Conservation (phyloP, 1,140 invertebrate species). For the Luehdorfia chinensis region DNA sequence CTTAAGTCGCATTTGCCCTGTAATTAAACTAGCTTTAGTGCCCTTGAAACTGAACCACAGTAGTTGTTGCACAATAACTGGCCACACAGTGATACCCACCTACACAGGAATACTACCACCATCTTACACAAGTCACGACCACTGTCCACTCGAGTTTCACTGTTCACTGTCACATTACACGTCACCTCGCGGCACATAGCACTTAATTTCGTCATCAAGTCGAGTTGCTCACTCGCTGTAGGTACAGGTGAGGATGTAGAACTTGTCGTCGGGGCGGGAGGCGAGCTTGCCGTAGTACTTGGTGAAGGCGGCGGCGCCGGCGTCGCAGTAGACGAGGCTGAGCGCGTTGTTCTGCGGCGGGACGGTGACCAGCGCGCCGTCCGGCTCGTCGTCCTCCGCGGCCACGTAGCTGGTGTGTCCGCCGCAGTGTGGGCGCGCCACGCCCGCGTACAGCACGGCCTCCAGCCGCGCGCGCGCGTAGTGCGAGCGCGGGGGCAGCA, state of each 20-base stretch:
- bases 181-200: too few relatives aligned
- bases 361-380: slow-evolving; percentile 72
- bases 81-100: too few relatives aligned
- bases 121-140: too few relatives aligned
- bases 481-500: slow-evolving; percentile 66
- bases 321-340: slow-evolving; percentile 82
- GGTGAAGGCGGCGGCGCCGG: slow-evolving; percentile 80
- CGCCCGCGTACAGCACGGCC: slow-evolving; percentile 78
- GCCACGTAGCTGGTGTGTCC: slow-evolving; percentile 77
- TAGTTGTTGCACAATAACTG: too few relatives aligned
- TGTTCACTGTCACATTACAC: too few relatives aligned
- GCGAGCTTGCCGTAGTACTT: slow-evolving; percentile 80
- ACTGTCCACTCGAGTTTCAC: too few relatives aligned
- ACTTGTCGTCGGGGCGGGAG: slow-evolving; percentile 50
- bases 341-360: slow-evolving; percentile 80
- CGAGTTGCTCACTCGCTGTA: slow-evolving; percentile 69
- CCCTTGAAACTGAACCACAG: too few relatives aligned
- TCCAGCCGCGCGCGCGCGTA: slow-evolving; percentile 77
- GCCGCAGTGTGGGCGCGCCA: slow-evolving; percentile 54
- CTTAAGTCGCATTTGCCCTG: too few relatives aligned
- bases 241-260: slow-evolving; percentile 77
- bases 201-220: too few relatives aligned
- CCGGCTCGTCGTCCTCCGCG: slow-evolving; percentile 64
- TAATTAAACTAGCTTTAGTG: too few relatives aligned
- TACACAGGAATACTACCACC: too few relatives aligned